These are phyloP conservation scores for Spheniscus mendiculus DNA, from an alignment of 2,113 vertebrate genomes.

Conservation along the genomic window DNA sequence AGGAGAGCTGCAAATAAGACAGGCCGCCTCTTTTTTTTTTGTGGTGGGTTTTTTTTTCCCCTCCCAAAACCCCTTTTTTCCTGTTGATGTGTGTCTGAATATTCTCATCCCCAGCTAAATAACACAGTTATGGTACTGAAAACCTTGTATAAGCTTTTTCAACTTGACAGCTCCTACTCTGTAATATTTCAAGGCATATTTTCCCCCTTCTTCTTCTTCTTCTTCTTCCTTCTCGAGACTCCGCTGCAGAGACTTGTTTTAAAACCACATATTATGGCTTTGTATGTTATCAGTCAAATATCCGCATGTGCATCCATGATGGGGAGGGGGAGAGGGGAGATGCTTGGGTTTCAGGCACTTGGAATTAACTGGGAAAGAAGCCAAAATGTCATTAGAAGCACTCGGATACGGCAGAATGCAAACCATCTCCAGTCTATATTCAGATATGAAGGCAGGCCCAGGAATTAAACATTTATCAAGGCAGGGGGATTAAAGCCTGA, in stretches of 20 bases:
- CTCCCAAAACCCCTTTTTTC: not conserved
- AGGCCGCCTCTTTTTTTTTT: constrained; percentile 4
- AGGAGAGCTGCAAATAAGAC: constrained; percentile 69
- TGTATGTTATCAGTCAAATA: constrained; percentile 53
- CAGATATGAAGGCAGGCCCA: constrained; percentile 26
- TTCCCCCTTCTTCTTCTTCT: not conserved
- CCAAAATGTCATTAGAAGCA: constrained; percentile 72
- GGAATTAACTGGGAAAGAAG: constrained; percentile 66
- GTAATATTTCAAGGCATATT: constrained; percentile 42
- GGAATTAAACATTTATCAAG: constrained; percentile 68
- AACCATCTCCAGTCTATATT: constrained; percentile 53
- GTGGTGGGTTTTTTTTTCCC: too few relatives aligned
- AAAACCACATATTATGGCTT: constrained; percentile 6
- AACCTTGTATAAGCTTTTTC: constrained; percentile 24
- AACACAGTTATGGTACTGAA: constrained; percentile 23
- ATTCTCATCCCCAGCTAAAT: constrained; percentile 36
- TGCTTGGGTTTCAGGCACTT: constrained; percentile 55
- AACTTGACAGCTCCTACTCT: constrained; percentile 33
- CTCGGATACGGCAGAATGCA: constrained; percentile 47
- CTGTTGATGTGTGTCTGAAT: constrained; percentile 39
- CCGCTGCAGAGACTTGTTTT: constrained; percentile 18
- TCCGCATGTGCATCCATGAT: constrained; percentile 2
- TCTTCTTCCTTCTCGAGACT: not conserved
- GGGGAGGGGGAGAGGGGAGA: constrained; percentile 29
- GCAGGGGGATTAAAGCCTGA: constrained; percentile 60